These are phyloP conservation scores for Hemaris fuciformis DNA, from an alignment of 2,888 invertebrate species.

Conservation along the genomic window DNA sequence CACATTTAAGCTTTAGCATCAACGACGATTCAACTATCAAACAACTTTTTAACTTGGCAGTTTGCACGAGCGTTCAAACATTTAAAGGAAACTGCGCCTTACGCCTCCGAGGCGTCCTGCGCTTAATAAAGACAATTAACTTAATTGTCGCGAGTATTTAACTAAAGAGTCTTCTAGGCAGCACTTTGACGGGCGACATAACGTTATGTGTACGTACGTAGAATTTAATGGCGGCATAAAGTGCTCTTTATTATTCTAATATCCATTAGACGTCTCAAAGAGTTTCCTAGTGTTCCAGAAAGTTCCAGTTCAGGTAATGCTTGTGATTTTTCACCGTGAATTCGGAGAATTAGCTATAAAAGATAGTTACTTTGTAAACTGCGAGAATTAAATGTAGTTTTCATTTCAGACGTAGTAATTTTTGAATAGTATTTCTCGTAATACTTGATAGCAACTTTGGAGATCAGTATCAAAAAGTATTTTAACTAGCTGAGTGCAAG, in stretches of 20 bases:
- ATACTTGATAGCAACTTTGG: no score
- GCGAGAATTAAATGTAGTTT: no score
- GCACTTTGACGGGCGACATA: constrained; percentile 44
- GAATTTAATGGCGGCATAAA: constrained; percentile 27
- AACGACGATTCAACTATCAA: no score
- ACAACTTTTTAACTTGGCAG: constrained; percentile 9
- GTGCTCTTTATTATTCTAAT: constrained; percentile 10
- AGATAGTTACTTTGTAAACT: no score
- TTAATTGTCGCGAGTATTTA: constrained; percentile 53
- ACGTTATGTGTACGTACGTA: constrained; percentile 5
- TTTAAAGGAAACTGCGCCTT: constrained; percentile 1
- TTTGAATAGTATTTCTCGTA: no score
- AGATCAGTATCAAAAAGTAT: no score
- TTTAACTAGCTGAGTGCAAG: no score
- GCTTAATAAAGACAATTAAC: constrained; percentile 46
- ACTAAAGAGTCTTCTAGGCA: constrained; percentile 50
- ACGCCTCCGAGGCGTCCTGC: constrained; percentile 8
- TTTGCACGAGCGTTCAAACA: constrained; percentile 4
- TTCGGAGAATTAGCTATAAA: no score
- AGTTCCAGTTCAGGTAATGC: constrained; percentile 1
- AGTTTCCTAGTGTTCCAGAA: not conserved
- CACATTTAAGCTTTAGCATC: no score
- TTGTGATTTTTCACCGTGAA: not conserved
- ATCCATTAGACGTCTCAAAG: constrained; percentile 6
- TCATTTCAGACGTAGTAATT: no score